Evolutionary conservation across 2,888 invertebrate species (phyloP).

Genomic region (Eristalis tenax): DNA sequence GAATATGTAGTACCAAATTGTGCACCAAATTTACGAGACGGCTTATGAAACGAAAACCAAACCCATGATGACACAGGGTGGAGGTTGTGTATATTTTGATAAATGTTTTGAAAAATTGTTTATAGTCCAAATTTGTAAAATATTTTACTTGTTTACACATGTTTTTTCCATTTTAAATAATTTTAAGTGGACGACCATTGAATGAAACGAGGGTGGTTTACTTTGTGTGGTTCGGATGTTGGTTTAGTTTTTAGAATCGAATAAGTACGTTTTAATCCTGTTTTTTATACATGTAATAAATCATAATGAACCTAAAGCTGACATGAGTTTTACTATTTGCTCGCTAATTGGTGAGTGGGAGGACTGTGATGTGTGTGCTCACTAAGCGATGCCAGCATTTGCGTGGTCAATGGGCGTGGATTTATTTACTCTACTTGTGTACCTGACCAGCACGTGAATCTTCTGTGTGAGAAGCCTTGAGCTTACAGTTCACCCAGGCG

Average conservation of each 20-base stretch:
- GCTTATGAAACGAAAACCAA: background rate
- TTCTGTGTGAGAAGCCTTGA: no score
- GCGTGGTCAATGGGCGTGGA: no score
- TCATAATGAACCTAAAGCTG: background rate
- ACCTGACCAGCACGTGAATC: no score
- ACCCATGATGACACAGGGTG: background rate
- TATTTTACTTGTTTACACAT: constrained; percentile 26
- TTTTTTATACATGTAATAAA: constrained; percentile 9
- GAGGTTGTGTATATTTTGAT: constrained; percentile 52
- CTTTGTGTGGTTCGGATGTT: background rate
- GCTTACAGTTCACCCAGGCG: no score
- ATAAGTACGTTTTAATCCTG: background rate
- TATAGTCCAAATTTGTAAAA: constrained; percentile 24
- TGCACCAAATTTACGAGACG: constrained; percentile 47
- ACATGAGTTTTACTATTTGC: background rate
- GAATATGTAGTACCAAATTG: constrained; percentile 3
- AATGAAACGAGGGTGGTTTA: background rate
- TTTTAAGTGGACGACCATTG: background rate
- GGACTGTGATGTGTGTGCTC: no score
- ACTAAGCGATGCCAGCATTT: no score
- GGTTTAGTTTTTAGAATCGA: background rate
- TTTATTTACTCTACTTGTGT: no score
- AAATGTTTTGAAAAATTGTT: constrained; percentile 31
- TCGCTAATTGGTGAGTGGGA: background rate
- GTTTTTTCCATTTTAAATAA: constrained; percentile 3